Conservation (phyloP, 2,113 vertebrate species). For the Chloropsis hardwickii region DNA sequence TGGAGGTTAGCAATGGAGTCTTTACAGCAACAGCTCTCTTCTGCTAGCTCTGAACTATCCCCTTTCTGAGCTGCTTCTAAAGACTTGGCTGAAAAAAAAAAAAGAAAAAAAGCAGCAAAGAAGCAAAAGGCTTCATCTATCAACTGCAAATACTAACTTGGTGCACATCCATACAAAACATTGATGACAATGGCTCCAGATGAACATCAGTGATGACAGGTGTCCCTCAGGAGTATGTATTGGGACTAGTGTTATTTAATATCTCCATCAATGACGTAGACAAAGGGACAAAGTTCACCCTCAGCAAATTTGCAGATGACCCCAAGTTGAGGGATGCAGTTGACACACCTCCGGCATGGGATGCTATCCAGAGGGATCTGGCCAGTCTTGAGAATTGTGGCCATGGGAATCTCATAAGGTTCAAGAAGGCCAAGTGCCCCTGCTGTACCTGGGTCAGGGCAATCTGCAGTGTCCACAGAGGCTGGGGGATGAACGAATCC, state of each 20-base stretch:
- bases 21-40: not conserved
- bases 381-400: not conserved
- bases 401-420: not conserved
- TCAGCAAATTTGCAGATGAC: not conserved
- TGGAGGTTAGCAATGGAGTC: not conserved
- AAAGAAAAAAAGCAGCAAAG: not conserved
- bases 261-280: not conserved
- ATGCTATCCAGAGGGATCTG: not conserved
- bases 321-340: not conserved
- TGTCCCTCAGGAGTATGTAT: not conserved
- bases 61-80: not conserved
- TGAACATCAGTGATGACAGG: not conserved
- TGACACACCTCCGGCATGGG: not conserved
- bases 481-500: rapidly evolving
- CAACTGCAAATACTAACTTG: not conserved
- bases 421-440: not conserved
- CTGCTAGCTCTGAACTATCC: not conserved
- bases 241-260: not conserved
- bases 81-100: not conserved
- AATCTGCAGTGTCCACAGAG: not conserved
- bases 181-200: not conserved
- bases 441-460: not conserved
- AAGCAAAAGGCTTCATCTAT: not conserved
- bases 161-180: not conserved
- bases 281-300: not conserved